Conservation (phyloP, 2,113 vertebrate species). For the Atlantisia rogersi region DNA sequence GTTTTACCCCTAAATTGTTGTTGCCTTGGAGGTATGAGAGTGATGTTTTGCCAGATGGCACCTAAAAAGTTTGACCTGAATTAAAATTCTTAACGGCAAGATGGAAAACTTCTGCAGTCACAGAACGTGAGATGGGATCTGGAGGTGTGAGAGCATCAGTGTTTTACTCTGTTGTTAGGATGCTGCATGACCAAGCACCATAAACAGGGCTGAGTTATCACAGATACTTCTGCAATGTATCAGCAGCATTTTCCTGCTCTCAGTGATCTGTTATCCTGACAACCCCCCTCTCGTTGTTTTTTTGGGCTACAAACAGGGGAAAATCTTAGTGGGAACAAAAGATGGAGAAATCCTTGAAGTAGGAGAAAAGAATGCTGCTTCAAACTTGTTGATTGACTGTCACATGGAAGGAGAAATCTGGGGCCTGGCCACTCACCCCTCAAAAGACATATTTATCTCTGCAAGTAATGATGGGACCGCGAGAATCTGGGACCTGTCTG, state of each 20-base stretch:
- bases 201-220: background rate
- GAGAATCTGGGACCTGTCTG: constrained; percentile 93
- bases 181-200: background rate
- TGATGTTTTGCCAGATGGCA: background rate
- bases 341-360: constrained; percentile 98
- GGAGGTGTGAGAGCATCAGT: background rate
- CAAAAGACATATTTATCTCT: constrained; percentile 93
- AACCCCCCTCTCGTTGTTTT: background rate
- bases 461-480: constrained; percentile 94
- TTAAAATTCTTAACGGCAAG: background rate
- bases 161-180: background rate
- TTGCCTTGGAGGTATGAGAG: background rate
- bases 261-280: background rate
- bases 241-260: rapidly evolving
- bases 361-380: constrained; percentile 97
- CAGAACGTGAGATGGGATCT: background rate
- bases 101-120: background rate
- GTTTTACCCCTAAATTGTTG: background rate
- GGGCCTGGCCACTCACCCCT: constrained; percentile 92
- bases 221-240: background rate
- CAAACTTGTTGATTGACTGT: constrained; percentile 93
- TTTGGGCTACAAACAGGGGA: constrained; percentile 81
- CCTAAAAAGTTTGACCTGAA: background rate
- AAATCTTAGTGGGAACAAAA: constrained; percentile 97
- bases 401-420: constrained; percentile 96